These are phyloP conservation scores for Coptotermes formosanus DNA, from an alignment of 1,140 invertebrate genomes.

Conservation along the genomic window DNA sequence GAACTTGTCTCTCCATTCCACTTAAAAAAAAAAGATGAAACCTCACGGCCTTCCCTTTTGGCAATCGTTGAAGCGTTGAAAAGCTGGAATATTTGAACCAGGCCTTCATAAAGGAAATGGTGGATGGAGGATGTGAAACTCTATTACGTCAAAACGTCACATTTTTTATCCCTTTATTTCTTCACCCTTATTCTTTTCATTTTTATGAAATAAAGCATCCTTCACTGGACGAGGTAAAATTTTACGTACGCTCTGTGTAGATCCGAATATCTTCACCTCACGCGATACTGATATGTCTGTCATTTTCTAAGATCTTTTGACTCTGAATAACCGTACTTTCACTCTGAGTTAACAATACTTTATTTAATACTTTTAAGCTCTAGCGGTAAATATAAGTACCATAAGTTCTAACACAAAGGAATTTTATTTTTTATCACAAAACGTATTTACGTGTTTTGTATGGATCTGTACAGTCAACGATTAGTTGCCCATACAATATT, in stretches of 20 bases:
- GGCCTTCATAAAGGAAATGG: slow-evolving; percentile 6
- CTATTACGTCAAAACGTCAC: slow-evolving; percentile 15
- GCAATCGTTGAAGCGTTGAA: slow-evolving; percentile 4
- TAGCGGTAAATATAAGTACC: no score
- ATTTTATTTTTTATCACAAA: no score
- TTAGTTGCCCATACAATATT: no score
- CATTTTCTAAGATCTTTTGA: background rate
- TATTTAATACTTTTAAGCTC: no score
- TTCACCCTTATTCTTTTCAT: slow-evolving; percentile 1
- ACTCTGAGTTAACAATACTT: no score
- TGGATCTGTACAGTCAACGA: no score
- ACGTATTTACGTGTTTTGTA: no score
- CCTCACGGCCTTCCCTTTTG: background rate
- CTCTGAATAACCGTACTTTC: background rate
- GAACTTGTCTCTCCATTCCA: slow-evolving; percentile 6
- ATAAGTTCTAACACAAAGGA: no score
- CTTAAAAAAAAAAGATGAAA: background rate
- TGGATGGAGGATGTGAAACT: background rate
- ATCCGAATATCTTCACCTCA: background rate
- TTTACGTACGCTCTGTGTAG: background rate
- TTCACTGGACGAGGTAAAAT: background rate
- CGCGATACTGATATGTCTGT: no score
- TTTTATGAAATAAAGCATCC: background rate
- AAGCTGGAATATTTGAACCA: slow-evolving; percentile 16
- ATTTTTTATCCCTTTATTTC: slow-evolving; percentile 18